These are phyloP conservation scores for Cosmia trapezina DNA, from an alignment of 2,888 invertebrate genomes.

Conservation along the genomic window DNA sequence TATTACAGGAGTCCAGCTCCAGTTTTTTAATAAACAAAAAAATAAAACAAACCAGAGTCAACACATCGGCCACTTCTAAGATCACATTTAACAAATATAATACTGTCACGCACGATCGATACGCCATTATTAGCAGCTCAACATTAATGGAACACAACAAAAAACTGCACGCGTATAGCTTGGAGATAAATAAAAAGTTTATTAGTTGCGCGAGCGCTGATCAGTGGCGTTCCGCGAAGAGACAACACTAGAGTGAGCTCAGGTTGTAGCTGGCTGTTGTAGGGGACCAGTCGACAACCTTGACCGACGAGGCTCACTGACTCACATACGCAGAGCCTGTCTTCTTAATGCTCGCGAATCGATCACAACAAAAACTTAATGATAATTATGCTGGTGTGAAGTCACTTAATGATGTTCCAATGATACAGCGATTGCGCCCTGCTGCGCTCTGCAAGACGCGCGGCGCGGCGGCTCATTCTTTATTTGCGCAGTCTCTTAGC, in stretches of 20 bases:
- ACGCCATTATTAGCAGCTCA: constrained; percentile 52
- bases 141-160: constrained; percentile 43
- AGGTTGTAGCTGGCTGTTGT: constrained; percentile 66
- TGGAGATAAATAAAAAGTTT: constrained; percentile 31
- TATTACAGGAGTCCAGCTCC: no score
- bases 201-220: constrained; percentile 46
- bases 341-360: constrained; percentile 53
- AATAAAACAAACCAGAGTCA: constrained; percentile 67
- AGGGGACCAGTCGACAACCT: constrained; percentile 79
- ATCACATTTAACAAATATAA: constrained; percentile 77
- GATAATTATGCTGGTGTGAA: constrained; percentile 46
- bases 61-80: constrained; percentile 77
- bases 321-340: constrained; percentile 76
- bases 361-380: constrained; percentile 57
- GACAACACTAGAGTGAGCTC: constrained; percentile 59
- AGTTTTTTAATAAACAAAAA: not conserved
- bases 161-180: constrained; percentile 40
- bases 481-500: constrained; percentile 12
- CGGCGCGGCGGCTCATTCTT: not conserved
- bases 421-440: constrained; percentile 43
- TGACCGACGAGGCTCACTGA: constrained; percentile 83
- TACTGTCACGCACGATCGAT: constrained; percentile 72
- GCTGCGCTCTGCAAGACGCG: constrained; percentile 10
- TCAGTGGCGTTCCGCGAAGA: constrained; percentile 58
- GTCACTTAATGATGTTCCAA: constrained; percentile 27